phyloP scores from a whole-genome alignment of 92 coral and sea anemone species.

The Pocillopora meandrina region DNA sequence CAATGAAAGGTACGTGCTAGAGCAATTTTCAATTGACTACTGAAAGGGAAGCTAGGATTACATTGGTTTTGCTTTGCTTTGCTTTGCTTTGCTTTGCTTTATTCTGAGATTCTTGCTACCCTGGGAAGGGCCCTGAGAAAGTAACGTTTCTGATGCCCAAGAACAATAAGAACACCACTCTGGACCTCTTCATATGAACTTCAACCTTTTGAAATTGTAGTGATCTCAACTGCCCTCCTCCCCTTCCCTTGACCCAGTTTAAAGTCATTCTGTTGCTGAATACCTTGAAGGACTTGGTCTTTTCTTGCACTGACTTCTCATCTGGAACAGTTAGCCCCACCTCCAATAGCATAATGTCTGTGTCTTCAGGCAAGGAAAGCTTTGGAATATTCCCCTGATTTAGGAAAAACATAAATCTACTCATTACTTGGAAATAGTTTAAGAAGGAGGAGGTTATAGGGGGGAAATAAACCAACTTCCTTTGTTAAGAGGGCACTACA shows the following conservation, averaged over 20 bases:
- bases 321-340: background rate
- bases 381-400: conserved; percentile 45
- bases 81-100: no score
- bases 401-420: background rate
- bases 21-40: no score
- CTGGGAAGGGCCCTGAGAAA: no score
- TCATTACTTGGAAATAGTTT: background rate
- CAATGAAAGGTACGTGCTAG: no score
- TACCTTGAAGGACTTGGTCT: background rate
- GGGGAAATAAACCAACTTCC: background rate
- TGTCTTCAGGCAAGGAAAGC: conserved; percentile 19
- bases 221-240: no score
- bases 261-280: background rate
- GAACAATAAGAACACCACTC: no score
- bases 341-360: background rate
- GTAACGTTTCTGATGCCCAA: no score
- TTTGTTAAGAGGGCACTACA: background rate
- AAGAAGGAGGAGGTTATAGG: background rate
- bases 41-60: no score
- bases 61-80: no score
- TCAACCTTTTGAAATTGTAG: no score
- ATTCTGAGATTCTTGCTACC: no score
- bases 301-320: background rate
- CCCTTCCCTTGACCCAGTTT: background rate
- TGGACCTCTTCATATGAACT: no score